These are phyloP conservation scores for Leuctra nigra DNA, from an alignment of 2,888 invertebrate species.

Conservation along the genomic window DNA sequence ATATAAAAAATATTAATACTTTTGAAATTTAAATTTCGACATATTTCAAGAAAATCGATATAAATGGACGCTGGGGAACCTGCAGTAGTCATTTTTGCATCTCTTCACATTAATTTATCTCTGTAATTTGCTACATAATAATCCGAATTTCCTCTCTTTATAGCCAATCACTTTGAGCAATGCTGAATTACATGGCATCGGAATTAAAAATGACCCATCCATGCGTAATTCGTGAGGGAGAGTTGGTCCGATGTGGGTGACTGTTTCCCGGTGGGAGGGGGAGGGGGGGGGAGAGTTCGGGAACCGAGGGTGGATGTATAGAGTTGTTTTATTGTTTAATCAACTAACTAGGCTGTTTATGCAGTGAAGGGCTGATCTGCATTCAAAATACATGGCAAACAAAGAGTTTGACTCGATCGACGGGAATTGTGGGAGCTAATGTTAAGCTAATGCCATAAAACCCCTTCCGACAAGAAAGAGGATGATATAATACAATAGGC, in stretches of 20 bases:
- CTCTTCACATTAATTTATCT: too few species aligned
- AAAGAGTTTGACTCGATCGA: slow-evolving; percentile 6
- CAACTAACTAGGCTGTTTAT: slow-evolving; percentile 13
- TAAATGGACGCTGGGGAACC: too few species aligned
- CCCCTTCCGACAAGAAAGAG: not conserved
- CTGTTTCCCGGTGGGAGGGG: not conserved
- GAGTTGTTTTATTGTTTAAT: slow-evolving; percentile 10
- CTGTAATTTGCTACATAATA: too few species aligned
- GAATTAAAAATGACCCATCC: slow-evolving; percentile 5
- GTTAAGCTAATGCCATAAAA: not conserved
- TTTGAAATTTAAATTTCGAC: too few species aligned
- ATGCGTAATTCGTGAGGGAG: not conserved
- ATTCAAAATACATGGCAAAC: slow-evolving; percentile 8
- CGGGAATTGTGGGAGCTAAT: slow-evolving; percentile 6
- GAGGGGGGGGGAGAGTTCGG: not conserved
- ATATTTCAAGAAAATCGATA: too few species aligned
- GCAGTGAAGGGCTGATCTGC: slow-evolving; percentile 6
- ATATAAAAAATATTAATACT: too few species aligned
- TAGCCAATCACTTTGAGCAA: slow-evolving; percentile 4
- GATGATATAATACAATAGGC: not conserved
- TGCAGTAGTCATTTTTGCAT: too few species aligned
- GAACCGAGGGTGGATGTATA: not conserved
- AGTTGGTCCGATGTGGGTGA: too few species aligned
- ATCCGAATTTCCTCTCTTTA: too few species aligned
- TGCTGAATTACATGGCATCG: not conserved